Conservation (phyloP, 2,113 vertebrate species). For the Spea bombifrons region DNA sequence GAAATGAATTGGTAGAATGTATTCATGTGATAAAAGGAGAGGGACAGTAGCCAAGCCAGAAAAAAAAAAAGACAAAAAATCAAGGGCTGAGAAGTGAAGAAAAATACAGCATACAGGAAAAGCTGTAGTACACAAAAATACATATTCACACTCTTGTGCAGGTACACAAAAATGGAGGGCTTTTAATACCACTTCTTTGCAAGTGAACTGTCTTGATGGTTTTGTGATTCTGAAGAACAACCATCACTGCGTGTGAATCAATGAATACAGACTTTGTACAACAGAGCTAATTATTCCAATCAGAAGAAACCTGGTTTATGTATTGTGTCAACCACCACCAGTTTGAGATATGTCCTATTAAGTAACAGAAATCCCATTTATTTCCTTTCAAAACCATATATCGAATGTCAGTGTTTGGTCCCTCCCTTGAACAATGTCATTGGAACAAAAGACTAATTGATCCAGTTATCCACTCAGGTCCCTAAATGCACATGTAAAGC, state of each 20-base stretch:
- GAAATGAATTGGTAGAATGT: background rate
- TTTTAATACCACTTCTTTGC: background rate
- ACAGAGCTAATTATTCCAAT: too few species aligned
- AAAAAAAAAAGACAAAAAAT: background rate
- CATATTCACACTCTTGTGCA: background rate
- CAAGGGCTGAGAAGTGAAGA: too few species aligned
- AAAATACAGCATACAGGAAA: background rate
- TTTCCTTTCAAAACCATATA: background rate
- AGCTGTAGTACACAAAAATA: background rate
- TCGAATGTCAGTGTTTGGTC: background rate
- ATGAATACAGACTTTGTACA: too few species aligned
- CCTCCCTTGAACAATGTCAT: background rate
- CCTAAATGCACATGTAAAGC: conserved; percentile 10
- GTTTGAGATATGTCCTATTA: too few species aligned
- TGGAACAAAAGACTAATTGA: background rate
- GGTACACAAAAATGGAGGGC: too few species aligned
- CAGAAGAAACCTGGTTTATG: too few species aligned
- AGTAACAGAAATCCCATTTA: too few species aligned
- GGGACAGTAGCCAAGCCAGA: background rate
- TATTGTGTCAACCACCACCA: too few species aligned
- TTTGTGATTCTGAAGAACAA: too few species aligned
- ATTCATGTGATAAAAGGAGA: background rate
- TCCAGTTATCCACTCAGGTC: conserved; percentile 3
- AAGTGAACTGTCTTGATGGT: too few species aligned
- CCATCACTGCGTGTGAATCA: too few species aligned